Conservation (phyloP, 2,113 vertebrate species). For the Amazona vittata region DNA sequence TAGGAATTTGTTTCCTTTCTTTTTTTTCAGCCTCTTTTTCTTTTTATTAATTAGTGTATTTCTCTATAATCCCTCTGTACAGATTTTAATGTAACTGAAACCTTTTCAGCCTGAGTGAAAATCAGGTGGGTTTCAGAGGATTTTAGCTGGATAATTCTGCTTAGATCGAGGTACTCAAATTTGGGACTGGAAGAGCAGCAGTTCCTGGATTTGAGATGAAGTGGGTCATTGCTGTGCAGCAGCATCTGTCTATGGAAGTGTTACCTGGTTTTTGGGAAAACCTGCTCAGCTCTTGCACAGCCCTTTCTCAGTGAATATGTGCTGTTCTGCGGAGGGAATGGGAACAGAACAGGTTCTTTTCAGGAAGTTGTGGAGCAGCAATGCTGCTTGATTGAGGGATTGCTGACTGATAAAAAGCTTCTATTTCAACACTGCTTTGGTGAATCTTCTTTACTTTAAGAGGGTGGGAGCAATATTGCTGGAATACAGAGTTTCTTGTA, state of each 20-base stretch:
- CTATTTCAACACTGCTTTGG: neutral
- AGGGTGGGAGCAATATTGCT: neutral
- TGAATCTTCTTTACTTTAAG: neutral
- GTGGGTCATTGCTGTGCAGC: neutral
- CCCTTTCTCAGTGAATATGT: neutral
- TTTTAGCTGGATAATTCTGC: neutral
- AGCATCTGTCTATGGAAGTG: neutral
- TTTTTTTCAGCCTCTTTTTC: neutral
- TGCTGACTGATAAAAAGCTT: neutral
- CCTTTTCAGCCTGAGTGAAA: neutral
- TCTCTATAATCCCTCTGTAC: neutral
- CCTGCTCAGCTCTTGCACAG: neutral
- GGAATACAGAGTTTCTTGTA: neutral
- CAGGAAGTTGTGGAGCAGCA: neutral
- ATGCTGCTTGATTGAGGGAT: neutral
- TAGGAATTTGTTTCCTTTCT: neutral
- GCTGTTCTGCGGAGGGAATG: neutral
- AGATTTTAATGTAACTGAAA: neutral
- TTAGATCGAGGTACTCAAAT: neutral
- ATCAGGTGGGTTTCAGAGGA: neutral
- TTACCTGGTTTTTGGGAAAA: neutral
- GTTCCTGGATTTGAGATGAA: neutral
- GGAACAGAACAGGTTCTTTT: neutral
- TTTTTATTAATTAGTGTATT: neutral
- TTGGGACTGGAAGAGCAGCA: neutral